Evolutionary conservation across 2,113 vertebrate species (phyloP).

Genomic region (Chloropsis cyanopogon): DNA sequence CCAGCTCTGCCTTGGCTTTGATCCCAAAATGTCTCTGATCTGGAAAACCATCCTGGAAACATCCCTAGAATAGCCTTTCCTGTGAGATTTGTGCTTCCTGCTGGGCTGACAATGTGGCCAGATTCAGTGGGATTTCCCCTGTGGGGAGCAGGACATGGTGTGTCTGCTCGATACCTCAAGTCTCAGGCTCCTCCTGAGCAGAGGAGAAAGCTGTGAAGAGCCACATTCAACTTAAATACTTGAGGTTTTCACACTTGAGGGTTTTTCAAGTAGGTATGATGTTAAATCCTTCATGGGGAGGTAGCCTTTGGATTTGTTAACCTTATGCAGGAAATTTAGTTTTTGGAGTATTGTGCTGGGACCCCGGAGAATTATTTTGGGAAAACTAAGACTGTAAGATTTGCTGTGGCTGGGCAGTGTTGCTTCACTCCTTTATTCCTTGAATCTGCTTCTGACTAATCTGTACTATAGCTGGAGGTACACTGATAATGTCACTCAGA

Average conservation of each 20-base stretch:
- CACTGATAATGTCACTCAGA: background rate
- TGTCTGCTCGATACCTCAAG: background rate
- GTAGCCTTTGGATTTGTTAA: background rate
- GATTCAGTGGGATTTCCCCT: background rate
- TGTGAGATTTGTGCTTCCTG: slow-evolving; percentile 25
- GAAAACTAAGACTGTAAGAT: background rate
- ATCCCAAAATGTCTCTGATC: background rate
- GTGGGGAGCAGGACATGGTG: background rate
- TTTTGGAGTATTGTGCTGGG: background rate
- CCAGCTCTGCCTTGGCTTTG: background rate
- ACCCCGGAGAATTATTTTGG: background rate
- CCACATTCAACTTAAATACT: background rate
- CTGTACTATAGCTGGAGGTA: background rate
- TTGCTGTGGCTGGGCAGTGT: background rate
- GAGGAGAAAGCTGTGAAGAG: background rate
- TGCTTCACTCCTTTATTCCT: background rate
- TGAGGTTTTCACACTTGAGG: background rate
- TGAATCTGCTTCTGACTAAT: background rate
- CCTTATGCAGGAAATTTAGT: background rate
- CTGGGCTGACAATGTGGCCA: background rate
- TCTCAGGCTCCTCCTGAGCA: background rate
- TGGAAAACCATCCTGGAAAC: background rate
- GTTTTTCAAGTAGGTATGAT: background rate
- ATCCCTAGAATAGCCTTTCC: background rate
- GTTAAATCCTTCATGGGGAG: background rate